Base-by-base conservation (phyloP, 2,113 vertebrate species). In the Talpa occidentalis region DNA sequence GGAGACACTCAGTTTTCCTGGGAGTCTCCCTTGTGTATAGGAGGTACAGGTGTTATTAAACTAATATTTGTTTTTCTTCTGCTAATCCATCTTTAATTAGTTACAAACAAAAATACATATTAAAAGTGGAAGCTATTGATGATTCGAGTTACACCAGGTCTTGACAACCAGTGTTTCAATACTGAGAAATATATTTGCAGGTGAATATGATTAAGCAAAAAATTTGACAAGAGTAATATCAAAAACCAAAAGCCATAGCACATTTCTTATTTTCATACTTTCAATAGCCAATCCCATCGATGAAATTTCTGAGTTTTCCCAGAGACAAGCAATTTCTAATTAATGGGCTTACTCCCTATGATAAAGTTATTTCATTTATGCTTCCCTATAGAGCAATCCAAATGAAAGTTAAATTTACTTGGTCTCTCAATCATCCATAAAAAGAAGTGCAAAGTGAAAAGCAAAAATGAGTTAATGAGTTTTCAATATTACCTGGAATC, bases 341-440 rank as follows among this genome's bases (percentile, higher is more conserved):
- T 86, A 77, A 84, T 67, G 30, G 17, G 16, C 26, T 87, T 93
- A 9, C 28, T 91, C 82, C 14, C 24, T 40, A 12, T 28, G 24
- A 40, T 40, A 83, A 67, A 70, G 21, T 47, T 88, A 26, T 44
- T 81, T 93, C 40, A 81, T 62, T 80, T 91, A 15, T 22, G 30
- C 14, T 90, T 17, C n/a, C n/a, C 40, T n/a, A 40, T 35, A 83
- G 94, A 86, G n/a, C 59, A 86, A 26, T 88, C 28, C 78, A 86
- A 86, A 35, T 76, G 26, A 94, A 90, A 91, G 35, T 37, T 70
- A 80, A 82, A 87, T 95, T 96, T 90, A 78, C 28, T 52, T 35
- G 44, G n/a, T 81, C 28, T 74, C n/a, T 28, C 8, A 47, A 60
- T 52, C 59, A 49, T 21, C 16, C 16, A 85, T 79, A 86, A 84